phyloP scores from a whole-genome alignment of 2,888 invertebrate species.

The Antitype chi region DNA sequence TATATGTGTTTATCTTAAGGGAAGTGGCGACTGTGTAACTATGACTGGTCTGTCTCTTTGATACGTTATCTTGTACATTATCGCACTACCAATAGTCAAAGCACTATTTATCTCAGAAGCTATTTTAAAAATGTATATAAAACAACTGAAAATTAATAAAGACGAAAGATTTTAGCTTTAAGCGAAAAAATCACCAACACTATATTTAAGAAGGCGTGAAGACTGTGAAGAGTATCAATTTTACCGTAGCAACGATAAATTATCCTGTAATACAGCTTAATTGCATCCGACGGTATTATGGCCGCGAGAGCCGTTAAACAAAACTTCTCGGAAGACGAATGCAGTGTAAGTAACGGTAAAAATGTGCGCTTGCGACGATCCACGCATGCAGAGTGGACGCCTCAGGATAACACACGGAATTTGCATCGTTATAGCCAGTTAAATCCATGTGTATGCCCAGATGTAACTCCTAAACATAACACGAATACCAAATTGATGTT shows the following conservation, averaged over 20 bases:
- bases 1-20: slow-evolving; percentile 47
- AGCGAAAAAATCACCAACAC: slow-evolving; percentile 15
- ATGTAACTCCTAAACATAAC: slow-evolving; percentile 38
- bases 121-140: not conserved
- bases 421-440: slow-evolving; percentile 72
- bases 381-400: slow-evolving; percentile 73
- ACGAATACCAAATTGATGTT: slow-evolving; percentile 39
- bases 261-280: slow-evolving; percentile 73
- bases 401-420: slow-evolving; percentile 68
- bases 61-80: slow-evolving; percentile 39
- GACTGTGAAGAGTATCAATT: slow-evolving; percentile 50
- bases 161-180: slow-evolving; percentile 5
- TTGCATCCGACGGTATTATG: slow-evolving; percentile 70
- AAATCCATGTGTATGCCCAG: slow-evolving; percentile 64
- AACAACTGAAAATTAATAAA: not conserved
- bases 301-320: slow-evolving; percentile 67
- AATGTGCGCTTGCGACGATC: slow-evolving; percentile 63
- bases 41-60: slow-evolving; percentile 16
- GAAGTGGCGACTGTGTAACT: slow-evolving; percentile 32
- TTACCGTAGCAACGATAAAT: slow-evolving; percentile 58
- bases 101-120: not conserved
- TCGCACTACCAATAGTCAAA: slow-evolving; percentile 20
- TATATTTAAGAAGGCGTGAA: slow-evolving; percentile 50
- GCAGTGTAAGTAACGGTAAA: slow-evolving; percentile 76
- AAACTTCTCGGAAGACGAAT: slow-evolving; percentile 81